phyloP scores from a whole-genome alignment of 2,113 vertebrate genomes.

The Bothrops jararaca region DNA sequence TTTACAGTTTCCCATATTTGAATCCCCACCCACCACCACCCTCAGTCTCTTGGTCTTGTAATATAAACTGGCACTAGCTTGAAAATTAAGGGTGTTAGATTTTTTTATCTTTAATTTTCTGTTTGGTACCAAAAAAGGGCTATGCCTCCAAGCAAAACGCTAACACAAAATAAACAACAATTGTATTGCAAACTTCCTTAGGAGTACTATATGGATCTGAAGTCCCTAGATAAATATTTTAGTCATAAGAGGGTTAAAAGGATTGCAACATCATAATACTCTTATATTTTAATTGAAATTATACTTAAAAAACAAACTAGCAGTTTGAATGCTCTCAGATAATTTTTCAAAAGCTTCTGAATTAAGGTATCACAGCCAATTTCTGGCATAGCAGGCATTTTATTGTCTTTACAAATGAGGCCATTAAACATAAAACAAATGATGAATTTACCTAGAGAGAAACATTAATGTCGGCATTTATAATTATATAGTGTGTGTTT shows the following conservation, averaged over 20 bases:
- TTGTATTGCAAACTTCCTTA: constrained; percentile 8
- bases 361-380: not conserved
- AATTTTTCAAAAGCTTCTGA: not conserved
- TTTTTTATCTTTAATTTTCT: not conserved
- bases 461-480: not conserved
- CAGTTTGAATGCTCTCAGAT: not conserved
- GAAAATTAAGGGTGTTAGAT: not conserved
- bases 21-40: not conserved
- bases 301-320: not conserved
- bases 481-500: constrained; percentile 7
- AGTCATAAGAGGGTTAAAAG: not conserved
- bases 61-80: not conserved
- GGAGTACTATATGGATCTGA: not conserved
- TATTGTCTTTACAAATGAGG: not conserved
- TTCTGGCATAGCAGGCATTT: not conserved
- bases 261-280: constrained; percentile 20
- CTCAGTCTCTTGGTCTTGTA: not conserved
- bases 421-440: constrained; percentile 29
- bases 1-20: not conserved
- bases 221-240: constrained; percentile 5
- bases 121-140: not conserved
- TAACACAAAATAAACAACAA: constrained; percentile 24
- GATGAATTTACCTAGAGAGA: not conserved
- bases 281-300: constrained; percentile 12
- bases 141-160: not conserved